Evolutionary conservation across 2,888 invertebrate species (phyloP), one percentile per base, ranked within the genome.

Genomic region (Drosophila limbata): DNA sequence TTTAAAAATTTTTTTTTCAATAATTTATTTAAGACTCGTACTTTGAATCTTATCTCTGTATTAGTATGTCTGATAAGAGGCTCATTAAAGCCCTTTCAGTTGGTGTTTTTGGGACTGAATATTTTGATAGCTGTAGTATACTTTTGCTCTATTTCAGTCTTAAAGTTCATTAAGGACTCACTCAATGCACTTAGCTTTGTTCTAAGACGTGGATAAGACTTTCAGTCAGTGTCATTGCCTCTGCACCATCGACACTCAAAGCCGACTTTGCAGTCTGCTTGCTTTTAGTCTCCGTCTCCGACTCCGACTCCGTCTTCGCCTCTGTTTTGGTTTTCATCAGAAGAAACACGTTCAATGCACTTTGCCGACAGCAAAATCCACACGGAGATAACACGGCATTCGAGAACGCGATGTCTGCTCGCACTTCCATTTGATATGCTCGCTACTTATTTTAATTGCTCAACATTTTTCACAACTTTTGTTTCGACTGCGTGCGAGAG

Each of bases 361-460:
- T 72, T 50, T 77, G 84, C 85, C 68, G 77, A 75, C 85, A 84
- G 73, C 39, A 33, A 68, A 73, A 67, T 78, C 79, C 69, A 57
- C 69, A 73, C 45, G 52, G 67, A 84, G 73, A 69, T 76, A 84
- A 59, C 53, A 62, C 60, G 53, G 37, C 42, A 13, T n/a, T 13
- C 19, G 19, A 11, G 21, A 11, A 25, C 31, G 25, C 39, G 64
- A 40, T 51, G 50, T 56, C 64, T 56, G 51, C 56, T 44, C 69
- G 39, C 39, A 28, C 48, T 51, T 63, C 62, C 63, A 69, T 56
- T 44, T 57, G 79, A 61, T 67, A 44, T 59, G 56, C 51, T 50
- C 55, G 70, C 75, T 82, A 84, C 88, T 84, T 88, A 83, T 83
- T 88, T 88, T 88, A 84, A 84, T 88, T 85, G 84, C 81, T 68